Evolutionary conservation across 2,888 invertebrate species (phyloP).

Genomic region (Formica aserva): DNA sequence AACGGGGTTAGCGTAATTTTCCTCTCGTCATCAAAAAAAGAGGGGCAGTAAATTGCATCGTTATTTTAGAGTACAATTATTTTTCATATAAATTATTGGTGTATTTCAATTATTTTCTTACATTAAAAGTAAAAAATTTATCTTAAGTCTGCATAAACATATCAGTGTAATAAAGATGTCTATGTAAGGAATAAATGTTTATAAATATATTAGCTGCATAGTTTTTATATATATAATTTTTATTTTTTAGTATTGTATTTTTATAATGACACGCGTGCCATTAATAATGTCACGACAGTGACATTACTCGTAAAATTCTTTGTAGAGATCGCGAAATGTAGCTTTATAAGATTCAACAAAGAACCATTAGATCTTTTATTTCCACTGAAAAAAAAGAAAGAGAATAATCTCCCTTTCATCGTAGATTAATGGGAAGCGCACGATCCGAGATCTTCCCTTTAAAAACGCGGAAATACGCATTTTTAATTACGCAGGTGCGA

Average conservation of each 20-base stretch:
- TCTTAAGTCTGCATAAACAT: not conserved
- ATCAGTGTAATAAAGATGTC: not conserved
- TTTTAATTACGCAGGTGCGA: conserved; percentile 24
- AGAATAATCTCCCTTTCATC: not conserved
- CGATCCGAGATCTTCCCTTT: not conserved
- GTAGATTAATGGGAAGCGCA: not conserved
- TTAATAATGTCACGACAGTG: not conserved
- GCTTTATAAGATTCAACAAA: not conserved
- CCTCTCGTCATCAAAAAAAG: not conserved
- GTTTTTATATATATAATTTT: not conserved
- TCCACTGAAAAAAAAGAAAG: not conserved
- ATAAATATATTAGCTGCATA: not conserved
- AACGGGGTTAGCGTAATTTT: not conserved
- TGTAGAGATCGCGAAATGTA: not conserved
- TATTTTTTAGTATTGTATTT: not conserved
- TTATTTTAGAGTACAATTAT: not conserved
- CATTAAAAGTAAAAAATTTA: not conserved
- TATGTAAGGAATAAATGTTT: not conserved
- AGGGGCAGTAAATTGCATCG: not conserved
- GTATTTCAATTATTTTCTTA: not conserved
- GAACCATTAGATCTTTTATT: not conserved
- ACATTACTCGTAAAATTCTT: not conserved
- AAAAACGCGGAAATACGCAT: conserved; percentile 25
- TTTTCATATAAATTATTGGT: not conserved
- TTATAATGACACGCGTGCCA: not conserved